phyloP scores from a whole-genome alignment of 2,797 vertebrate species.

The Siniperca scherzeri region DNA sequence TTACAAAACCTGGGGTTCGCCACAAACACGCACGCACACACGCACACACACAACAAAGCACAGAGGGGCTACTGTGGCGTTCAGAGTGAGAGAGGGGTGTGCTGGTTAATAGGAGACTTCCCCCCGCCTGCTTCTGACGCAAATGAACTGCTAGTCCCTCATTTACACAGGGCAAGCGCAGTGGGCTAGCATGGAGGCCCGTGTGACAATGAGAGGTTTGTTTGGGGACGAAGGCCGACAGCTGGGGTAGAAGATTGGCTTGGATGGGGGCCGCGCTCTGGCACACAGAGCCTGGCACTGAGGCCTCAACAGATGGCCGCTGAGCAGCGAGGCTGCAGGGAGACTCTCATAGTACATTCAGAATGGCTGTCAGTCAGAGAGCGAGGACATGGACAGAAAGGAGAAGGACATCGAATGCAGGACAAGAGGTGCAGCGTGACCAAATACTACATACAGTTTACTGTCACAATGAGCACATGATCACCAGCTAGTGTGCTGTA shows the following conservation, averaged over 20 bases:
- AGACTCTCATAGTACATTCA: conserved; percentile 68
- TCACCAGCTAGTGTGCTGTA: not conserved
- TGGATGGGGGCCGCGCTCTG: conserved; percentile 71
- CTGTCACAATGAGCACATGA: not conserved
- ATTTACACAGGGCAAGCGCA: conserved; percentile 69
- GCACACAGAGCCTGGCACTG: conserved; percentile 80
- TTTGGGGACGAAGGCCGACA: conserved; percentile 78
- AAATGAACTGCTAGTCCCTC: conserved; percentile 58
- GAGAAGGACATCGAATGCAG: conserved; percentile 16
- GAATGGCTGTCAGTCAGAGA: conserved; percentile 47
- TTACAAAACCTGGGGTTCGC: conserved; percentile 25
- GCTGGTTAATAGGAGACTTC: conserved; percentile 57
- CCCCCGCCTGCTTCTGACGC: conserved; percentile 60
- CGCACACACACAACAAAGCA: conserved; percentile 53
- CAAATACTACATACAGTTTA: not conserved
- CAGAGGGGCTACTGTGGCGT: conserved; percentile 73
- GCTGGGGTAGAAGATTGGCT: conserved; percentile 75
- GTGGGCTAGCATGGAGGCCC: conserved; percentile 47
- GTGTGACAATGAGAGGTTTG: conserved; percentile 82
- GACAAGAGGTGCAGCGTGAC: conserved; percentile 4
- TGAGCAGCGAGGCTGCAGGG: conserved; percentile 78
- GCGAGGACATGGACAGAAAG: conserved; percentile 13
- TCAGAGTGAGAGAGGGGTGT: conserved; percentile 43
- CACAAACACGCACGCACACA: not conserved
- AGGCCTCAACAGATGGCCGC: conserved; percentile 81